phyloP scores from a whole-genome alignment of 2,888 invertebrate species.

The Conus canariensis region DNA sequence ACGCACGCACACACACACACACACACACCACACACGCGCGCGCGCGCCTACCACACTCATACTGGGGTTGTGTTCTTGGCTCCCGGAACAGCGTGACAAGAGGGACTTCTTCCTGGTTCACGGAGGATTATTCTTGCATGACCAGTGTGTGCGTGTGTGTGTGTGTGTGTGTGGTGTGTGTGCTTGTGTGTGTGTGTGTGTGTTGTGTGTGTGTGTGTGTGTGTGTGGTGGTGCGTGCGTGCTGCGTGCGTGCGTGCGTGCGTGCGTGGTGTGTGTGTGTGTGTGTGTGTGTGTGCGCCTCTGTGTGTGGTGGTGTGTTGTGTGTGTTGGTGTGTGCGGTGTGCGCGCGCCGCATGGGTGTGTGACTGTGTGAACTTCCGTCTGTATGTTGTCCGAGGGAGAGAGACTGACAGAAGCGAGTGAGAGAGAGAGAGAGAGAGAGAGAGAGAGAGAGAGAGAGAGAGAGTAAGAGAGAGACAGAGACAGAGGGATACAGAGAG shows the following conservation, averaged over 20 bases:
- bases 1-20: background rate
- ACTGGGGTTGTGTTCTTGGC: no score
- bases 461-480: no score
- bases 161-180: background rate
- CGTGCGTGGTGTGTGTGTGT: background rate
- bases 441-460: no score
- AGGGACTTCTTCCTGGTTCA: no score
- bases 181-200: background rate
- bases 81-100: no score
- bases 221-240: background rate
- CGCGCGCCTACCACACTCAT: background rate
- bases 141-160: background rate
- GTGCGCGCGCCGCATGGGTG: background rate
- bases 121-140: no score
- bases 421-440: no score
- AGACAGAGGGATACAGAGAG: no score
- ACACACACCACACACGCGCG: background rate
- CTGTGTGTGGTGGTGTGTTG: slow-evolving; percentile 8
- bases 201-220: background rate
- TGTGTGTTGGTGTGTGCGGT: background rate
- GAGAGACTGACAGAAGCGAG: no score
- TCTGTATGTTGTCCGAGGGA: background rate
- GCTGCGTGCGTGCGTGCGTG: background rate
- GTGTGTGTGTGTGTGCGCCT: background rate
- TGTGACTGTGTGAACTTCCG: background rate